These are phyloP conservation scores for Xylocopa sonorina DNA, from an alignment of 1,140 invertebrate genomes.

Conservation along the genomic window DNA sequence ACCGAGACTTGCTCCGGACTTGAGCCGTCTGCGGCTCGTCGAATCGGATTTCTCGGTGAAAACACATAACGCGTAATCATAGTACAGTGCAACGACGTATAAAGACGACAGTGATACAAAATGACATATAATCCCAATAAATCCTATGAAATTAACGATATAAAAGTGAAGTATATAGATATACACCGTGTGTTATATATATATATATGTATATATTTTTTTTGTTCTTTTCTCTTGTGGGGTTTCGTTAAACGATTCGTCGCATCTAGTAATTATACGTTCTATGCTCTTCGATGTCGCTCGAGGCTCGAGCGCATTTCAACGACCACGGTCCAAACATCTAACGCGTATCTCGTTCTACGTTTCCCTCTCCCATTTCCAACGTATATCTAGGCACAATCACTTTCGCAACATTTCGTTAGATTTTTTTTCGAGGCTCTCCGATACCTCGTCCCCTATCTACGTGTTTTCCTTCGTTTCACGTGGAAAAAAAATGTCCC, in stretches of 20 bases:
- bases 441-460: neutral
- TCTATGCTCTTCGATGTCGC: constrained; percentile 55
- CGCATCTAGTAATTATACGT: constrained; percentile 41
- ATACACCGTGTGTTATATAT: too few species aligned
- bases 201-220: too few species aligned
- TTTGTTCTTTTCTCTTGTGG: constrained; percentile 1
- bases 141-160: constrained; percentile 62
- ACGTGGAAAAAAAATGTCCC: neutral
- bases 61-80: constrained; percentile 48
- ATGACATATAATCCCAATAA: constrained; percentile 55
- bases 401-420: constrained; percentile 57
- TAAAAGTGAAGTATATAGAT: constrained; percentile 62
- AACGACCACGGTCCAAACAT: constrained; percentile 36
- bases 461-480: neutral
- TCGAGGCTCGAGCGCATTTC: constrained; percentile 36
- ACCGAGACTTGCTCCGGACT: constrained; percentile 21
- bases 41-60: constrained; percentile 27
- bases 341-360: neutral
- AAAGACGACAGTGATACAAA: constrained; percentile 60
- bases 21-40: constrained; percentile 10
- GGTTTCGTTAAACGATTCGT: constrained; percentile 38
- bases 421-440: constrained; percentile 19
- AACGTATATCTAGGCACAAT: constrained; percentile 60
- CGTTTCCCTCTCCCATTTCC: neutral
- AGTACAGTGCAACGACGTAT: constrained; percentile 53